These are phyloP conservation scores for Thalassarche chlororhynchos DNA, from an alignment of 2,113 vertebrate species.

Conservation along the genomic window DNA sequence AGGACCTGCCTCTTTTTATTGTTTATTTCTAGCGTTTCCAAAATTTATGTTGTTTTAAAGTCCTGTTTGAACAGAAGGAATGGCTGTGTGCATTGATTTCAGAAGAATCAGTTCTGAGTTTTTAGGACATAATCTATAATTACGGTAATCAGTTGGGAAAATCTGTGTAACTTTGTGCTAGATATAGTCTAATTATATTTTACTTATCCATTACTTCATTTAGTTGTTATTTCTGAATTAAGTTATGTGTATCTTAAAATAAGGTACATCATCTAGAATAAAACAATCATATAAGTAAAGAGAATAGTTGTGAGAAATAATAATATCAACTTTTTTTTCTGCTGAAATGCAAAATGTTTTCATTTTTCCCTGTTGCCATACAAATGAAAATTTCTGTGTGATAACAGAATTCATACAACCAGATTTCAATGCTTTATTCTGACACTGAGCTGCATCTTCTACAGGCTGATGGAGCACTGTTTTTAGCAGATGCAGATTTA, in stretches of 20 bases:
- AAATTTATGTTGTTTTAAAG: not conserved
- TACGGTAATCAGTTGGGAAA: not conserved
- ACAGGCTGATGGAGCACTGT: not conserved
- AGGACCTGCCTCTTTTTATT: not conserved
- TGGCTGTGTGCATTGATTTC: not conserved
- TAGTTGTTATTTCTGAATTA: not conserved
- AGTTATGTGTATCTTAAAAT: not conserved
- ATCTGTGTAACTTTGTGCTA: not conserved
- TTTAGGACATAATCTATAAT: not conserved
- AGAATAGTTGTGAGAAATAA: not conserved
- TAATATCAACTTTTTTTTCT: not conserved
- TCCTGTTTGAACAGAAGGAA: not conserved
- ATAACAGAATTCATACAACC: not conserved
- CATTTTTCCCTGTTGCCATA: not conserved
- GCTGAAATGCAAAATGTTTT: not conserved
- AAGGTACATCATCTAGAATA: not conserved
- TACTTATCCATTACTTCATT: not conserved
- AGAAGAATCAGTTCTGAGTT: not conserved
- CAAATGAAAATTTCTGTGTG: not conserved
- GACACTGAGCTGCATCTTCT: not conserved
- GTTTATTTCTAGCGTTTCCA: not conserved
- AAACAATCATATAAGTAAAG: not conserved
- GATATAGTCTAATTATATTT: not conserved
- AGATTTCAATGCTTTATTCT: not conserved
- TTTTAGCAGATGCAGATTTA: not conserved